Evolutionary conservation across 2,888 invertebrate genomes (phyloP).

Genomic region (Pecten maximus): DNA sequence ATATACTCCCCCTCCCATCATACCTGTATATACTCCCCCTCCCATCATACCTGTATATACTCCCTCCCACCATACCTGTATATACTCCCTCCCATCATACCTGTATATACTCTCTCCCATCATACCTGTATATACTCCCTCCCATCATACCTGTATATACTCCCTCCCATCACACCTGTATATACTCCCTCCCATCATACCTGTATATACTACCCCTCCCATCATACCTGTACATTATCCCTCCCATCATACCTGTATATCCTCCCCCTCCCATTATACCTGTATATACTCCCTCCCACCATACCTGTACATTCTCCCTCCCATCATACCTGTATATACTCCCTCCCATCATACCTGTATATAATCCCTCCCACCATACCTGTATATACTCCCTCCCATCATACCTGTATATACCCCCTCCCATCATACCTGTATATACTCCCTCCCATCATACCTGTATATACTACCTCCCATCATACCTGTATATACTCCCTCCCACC

Average conservation of each 20-base stretch:
- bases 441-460: too few relatives aligned
- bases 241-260: too few relatives aligned
- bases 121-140: not conserved
- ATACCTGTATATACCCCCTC: too few relatives aligned
- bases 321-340: too few relatives aligned
- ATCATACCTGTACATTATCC: not conserved
- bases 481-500: too few relatives aligned
- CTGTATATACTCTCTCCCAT: not conserved
- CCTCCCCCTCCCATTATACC: not conserved
- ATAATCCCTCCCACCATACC: too few relatives aligned
- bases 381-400: too few relatives aligned
- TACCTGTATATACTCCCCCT: not conserved
- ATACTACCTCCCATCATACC: too few relatives aligned
- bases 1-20: not conserved
- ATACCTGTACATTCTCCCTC: too few relatives aligned
- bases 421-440: too few relatives aligned
- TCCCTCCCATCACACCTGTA: too few relatives aligned
- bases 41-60: not conserved
- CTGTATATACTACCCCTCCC: not conserved
- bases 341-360: too few relatives aligned
- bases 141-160: not conserved
- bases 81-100: not conserved
- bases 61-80: not conserved
- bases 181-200: not conserved
- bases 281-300: not conserved